phyloP scores from a whole-genome alignment of 1,140 invertebrate genomes.

The Eriocheir sinensis region DNA sequence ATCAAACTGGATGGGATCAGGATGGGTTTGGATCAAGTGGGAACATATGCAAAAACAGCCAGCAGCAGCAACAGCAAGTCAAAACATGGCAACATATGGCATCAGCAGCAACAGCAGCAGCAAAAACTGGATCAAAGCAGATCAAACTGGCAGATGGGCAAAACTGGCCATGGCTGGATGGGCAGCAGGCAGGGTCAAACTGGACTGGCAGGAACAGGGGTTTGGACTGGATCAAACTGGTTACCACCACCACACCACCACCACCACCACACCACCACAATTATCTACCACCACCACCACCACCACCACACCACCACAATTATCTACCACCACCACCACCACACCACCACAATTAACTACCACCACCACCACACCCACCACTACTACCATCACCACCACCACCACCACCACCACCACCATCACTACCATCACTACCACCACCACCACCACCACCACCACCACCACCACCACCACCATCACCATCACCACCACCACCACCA shows the following conservation, averaged over 20 bases:
- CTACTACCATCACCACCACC: neutral
- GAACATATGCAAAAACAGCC: no score
- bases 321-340: constrained; percentile 30
- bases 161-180: no score
- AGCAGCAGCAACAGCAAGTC: no score
- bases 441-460: neutral
- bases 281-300: neutral
- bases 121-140: no score
- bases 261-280: neutral
- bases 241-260: neutral
- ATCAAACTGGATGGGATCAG: no score
- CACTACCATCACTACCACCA: neutral
- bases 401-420: neutral
- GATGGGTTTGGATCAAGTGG: no score
- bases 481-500: neutral
- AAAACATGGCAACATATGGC: no score
- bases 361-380: neutral
- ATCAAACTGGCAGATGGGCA: no score
- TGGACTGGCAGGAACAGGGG: no score
- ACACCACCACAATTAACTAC: constrained; percentile 15
- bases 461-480: neutral
- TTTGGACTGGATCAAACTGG: neutral
- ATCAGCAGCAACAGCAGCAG: no score
- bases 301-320: neutral
- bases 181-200: no score